Percentiles rank a stretch among this genome's conserved stretches.
Evolutionary conservation across 37 sponge, comb jelly and placozoan species (phyloP).

Genomic region (Eunapius fragilis): DNA sequence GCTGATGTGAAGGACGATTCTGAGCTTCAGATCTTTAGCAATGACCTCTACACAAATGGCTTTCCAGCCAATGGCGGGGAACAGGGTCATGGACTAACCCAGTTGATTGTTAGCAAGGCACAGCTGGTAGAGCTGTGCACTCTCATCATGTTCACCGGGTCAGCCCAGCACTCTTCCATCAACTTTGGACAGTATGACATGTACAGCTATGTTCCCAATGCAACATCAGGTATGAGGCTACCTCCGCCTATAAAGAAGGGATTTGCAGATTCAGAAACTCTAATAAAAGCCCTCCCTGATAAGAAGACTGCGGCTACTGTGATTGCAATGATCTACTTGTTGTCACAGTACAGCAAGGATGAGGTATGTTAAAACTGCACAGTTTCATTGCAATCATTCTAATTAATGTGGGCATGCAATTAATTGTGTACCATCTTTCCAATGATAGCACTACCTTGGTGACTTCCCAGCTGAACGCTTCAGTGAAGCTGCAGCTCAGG

Average conservation of each 20-base stretch:
- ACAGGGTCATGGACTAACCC: constrained; percentile 48
- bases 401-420: background rate
- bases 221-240: constrained; percentile 40
- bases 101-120: constrained; percentile 11
- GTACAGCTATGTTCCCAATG: constrained; percentile 70
- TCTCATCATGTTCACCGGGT: constrained; percentile 61
- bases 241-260: constrained; percentile 55
- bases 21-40: constrained; percentile 44
- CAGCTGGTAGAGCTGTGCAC: constrained; percentile 62
- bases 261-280: background rate
- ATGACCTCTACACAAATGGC: constrained; percentile 33
- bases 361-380: constrained; percentile 24
- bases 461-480: background rate
- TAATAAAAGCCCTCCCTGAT: constrained; percentile 50
- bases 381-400: background rate
- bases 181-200: constrained; percentile 75
- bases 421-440: background rate
- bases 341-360: constrained; percentile 32
- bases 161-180: constrained; percentile 71
- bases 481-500: background rate
- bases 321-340: background rate
- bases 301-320: background rate
- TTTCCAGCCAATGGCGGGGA: constrained; percentile 29
- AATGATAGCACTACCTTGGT: constrained; percentile 14
- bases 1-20: constrained; percentile 46